Conservation (phyloP, 1,140 invertebrate genomes). For the Eupeodes corollae region DNA sequence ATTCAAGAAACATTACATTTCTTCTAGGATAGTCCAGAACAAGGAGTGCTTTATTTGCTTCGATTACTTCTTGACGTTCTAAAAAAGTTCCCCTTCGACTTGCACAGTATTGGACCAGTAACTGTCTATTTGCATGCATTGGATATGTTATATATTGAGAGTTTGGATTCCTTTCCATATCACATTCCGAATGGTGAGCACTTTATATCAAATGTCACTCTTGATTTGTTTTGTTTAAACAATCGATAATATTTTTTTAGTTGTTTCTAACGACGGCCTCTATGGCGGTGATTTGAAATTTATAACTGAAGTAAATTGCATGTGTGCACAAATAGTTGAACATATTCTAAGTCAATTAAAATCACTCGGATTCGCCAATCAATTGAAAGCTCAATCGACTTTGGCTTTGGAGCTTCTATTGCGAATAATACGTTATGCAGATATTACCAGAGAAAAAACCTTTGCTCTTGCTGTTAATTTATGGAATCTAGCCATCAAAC, state of each 20-base stretch:
- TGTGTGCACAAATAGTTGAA: constrained; percentile 64
- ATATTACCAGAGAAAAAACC: constrained; percentile 50
- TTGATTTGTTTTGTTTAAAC: neutral
- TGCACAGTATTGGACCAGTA: constrained; percentile 42
- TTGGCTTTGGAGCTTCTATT: constrained; percentile 64
- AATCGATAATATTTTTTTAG: constrained; percentile 23
- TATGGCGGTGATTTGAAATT: constrained; percentile 85
- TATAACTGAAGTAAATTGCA: constrained; percentile 64
- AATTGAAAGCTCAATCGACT: constrained; percentile 51
- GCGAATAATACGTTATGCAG: constrained; percentile 55
- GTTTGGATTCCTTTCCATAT: constrained; percentile 30
- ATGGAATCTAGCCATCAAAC: constrained; percentile 62
- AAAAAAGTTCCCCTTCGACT: constrained; percentile 55
- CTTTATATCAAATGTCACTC: neutral
- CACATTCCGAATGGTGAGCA: constrained; percentile 25
- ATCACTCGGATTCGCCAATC: constrained; percentile 44
- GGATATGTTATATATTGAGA: constrained; percentile 31
- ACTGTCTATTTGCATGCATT: constrained; percentile 48
- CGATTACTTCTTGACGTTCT: constrained; percentile 63
- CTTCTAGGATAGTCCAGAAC: constrained; percentile 70
- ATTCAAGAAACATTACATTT: constrained; percentile 3
- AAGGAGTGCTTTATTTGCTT: constrained; percentile 66
- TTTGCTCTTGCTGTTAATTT: constrained; percentile 60
- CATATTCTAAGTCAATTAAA: constrained; percentile 67
- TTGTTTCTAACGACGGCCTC: constrained; percentile 87